These are phyloP conservation scores for Genyomyrus donnyi DNA, from an alignment of 2,113 vertebrate species.

Conservation along the genomic window DNA sequence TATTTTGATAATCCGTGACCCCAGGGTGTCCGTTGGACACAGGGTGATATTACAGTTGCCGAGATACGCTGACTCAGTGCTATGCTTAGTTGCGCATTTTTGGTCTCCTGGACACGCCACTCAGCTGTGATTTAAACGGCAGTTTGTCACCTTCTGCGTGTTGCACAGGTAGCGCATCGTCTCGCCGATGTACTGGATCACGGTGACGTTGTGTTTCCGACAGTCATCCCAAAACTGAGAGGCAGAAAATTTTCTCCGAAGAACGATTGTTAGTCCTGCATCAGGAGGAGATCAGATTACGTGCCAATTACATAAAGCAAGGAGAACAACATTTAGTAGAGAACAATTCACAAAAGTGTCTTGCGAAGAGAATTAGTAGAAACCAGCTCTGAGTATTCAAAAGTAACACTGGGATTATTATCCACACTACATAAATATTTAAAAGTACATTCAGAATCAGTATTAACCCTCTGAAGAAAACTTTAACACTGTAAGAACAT, in stretches of 20 bases:
- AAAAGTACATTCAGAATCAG: neutral
- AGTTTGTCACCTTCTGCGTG: slow-evolving; percentile 58
- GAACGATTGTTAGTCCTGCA: slow-evolving; percentile 68
- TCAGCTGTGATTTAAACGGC: neutral
- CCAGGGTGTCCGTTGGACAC: neutral
- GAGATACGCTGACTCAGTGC: neutral
- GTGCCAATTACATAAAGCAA: neutral
- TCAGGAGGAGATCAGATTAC: neutral
- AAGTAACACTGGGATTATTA: neutral
- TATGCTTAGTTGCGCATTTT: neutral
- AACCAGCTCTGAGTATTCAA: neutral
- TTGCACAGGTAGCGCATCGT: slow-evolving; percentile 80
- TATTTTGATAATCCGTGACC: neutral
- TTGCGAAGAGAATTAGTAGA: neutral
- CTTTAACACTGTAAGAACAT: neutral
- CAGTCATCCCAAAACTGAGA: slow-evolving; percentile 90
- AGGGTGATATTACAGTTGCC: neutral
- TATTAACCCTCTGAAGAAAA: neutral
- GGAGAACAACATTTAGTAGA: neutral
- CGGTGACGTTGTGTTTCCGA: slow-evolving; percentile 74
- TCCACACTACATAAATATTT: neutral
- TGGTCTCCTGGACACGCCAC: neutral
- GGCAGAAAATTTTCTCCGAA: slow-evolving; percentile 78
- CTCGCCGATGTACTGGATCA: slow-evolving; percentile 88
- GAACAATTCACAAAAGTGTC: neutral